phyloP scores from a whole-genome alignment of 37 sponge, comb jelly and placozoan species.

The Lycopodina hypogea region DNA sequence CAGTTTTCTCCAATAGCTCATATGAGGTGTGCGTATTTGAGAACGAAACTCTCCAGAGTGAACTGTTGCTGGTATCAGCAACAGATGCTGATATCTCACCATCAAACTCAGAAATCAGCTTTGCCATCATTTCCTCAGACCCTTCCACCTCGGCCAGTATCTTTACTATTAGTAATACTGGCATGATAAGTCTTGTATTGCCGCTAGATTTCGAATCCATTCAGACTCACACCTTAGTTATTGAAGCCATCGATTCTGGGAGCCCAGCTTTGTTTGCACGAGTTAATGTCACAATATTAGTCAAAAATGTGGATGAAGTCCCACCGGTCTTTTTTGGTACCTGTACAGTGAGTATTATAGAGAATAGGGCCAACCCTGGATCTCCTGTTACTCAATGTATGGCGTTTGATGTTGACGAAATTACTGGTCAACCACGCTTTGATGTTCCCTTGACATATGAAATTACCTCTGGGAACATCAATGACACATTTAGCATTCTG shows the following conservation, averaged over 20 bases:
- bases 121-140: conserved; percentile 7
- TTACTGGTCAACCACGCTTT: neutral
- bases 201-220: conserved; percentile 57
- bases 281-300: conserved; percentile 22
- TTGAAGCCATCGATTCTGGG: conserved; percentile 41
- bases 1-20: conserved; percentile 31
- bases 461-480: conserved; percentile 41
- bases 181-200: conserved; percentile 2
- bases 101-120: conserved; percentile 27
- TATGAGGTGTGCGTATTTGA: conserved; percentile 23
- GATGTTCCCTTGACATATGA: conserved; percentile 33
- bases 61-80: conserved; percentile 13
- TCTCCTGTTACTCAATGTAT: conserved; percentile 15
- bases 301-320: conserved; percentile 57
- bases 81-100: conserved; percentile 37
- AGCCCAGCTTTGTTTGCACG: conserved; percentile 7
- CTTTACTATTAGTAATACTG: conserved; percentile 5
- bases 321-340: conserved; percentile 41
- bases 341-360: conserved; percentile 2
- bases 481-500: conserved; percentile 31
- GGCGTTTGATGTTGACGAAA: conserved; percentile 35
- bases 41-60: neutral
- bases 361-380: conserved; percentile 1
- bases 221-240: conserved; percentile 15
- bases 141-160: conserved; percentile 1